Evolutionary conservation across 2,888 invertebrate species (phyloP).

Genomic region (Meteorus colon): DNA sequence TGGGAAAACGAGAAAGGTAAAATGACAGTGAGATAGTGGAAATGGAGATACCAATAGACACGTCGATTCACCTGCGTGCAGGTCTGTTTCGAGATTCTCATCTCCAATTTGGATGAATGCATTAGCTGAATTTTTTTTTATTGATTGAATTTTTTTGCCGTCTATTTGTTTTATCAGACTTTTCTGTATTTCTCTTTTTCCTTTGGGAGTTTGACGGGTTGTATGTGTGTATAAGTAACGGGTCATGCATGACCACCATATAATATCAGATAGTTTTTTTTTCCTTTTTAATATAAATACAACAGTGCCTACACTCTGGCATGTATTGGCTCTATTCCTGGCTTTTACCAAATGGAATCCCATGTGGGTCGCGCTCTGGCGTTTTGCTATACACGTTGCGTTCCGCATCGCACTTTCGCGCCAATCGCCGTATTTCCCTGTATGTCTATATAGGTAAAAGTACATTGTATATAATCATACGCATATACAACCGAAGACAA

Average conservation of each 20-base stretch:
- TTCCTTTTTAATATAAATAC: not conserved
- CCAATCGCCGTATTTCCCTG: conserved; percentile 18
- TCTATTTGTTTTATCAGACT: not conserved
- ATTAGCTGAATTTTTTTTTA: not conserved
- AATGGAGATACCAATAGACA: conserved; percentile 8
- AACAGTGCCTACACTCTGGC: not conserved
- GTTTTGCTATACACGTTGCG: conserved; percentile 22
- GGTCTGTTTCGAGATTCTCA: not conserved
- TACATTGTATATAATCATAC: not conserved
- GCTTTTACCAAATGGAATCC: conserved; percentile 44
- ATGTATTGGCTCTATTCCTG: conserved; percentile 26
- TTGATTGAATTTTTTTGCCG: not conserved
- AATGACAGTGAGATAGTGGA: conserved; percentile 12
- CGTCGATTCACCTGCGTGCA: conserved; percentile 6
- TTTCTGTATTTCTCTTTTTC: not conserved
- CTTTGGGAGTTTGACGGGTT: not conserved
- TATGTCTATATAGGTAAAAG: conserved; percentile 24
- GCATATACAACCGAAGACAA: conserved; percentile 48
- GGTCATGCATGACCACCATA: not conserved
- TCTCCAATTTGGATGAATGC: not conserved
- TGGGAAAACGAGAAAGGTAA: not conserved
- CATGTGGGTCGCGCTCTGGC: conserved; percentile 19
- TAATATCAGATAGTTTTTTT: not conserved
- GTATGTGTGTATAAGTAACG: not conserved
- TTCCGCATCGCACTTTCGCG: conserved; percentile 25